A percentile compares a stretch with the other conserved stretches of the same genome.
Evolutionary conservation across 2,888 invertebrate species (phyloP).

Genomic region (Dilophus febrilis): DNA sequence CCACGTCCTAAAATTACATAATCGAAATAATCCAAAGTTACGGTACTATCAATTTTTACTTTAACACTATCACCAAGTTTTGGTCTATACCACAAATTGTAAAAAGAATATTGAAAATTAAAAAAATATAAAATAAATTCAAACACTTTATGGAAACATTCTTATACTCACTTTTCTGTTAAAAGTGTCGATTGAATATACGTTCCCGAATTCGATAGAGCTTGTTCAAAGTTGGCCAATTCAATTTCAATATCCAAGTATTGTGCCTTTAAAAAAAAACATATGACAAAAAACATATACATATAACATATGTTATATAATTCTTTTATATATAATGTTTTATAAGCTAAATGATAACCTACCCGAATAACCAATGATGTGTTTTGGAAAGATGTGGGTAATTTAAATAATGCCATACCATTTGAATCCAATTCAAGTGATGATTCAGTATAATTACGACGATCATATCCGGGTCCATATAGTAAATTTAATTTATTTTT

Average conservation of each 20-base stretch:
- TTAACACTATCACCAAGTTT: conserved; percentile 50
- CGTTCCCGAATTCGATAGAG: conserved; percentile 33
- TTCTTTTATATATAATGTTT: too few species aligned
- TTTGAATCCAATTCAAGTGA: conserved; percentile 39
- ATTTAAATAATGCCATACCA: conserved; percentile 45
- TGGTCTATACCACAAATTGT: conserved; percentile 24
- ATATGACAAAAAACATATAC: too few species aligned
- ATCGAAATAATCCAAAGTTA: conserved; percentile 52
- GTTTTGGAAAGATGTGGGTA: conserved; percentile 24
- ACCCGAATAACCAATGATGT: too few species aligned
- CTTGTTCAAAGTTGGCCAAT: conserved; percentile 52
- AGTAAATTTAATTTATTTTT: conserved; percentile 37
- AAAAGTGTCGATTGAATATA: too few species aligned
- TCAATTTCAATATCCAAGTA: conserved; percentile 66
- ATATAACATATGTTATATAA: too few species aligned
- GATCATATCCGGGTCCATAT: conserved; percentile 41
- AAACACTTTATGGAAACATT: too few species aligned
- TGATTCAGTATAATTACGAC: conserved; percentile 32
- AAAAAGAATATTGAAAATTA: background rate
- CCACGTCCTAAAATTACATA: conserved; percentile 72
- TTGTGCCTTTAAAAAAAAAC: conserved; percentile 56
- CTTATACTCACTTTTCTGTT: too few species aligned
- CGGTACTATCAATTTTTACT: conserved; percentile 56
- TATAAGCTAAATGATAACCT: too few species aligned
- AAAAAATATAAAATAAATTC: too few species aligned